Base-by-base conservation (phyloP, 2,797 vertebrate species). In the Sorex maritimensis region DNA sequence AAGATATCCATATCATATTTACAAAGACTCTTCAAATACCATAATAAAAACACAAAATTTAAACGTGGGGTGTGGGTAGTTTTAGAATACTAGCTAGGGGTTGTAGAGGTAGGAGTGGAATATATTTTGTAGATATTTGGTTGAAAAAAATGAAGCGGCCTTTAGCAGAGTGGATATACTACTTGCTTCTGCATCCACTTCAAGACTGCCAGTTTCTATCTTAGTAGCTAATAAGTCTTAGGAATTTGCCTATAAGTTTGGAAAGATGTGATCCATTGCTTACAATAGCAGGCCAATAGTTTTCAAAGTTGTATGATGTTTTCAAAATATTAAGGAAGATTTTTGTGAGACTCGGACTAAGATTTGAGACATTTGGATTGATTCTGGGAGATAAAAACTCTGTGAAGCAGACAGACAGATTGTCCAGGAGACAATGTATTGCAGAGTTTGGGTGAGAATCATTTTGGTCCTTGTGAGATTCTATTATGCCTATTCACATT, bases 121-220 rank as follows among this genome's bases (percentile, higher is more conserved):
- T 13, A 21, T 74, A 1, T 26, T 63, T 23, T 77, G 26, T 19
- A 34, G 34, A 34, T 19, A 21, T 6, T 2, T 94, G 19, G 3
- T 14, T 92, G 38, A 69, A 52, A 78, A 79, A 55, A 83, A 79
- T 52, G 41, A 91, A 73, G 12, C 75, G 3, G 6, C 41, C 63
- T 81, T 93, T 89, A 23, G 81, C 28, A 44, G 28, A 84, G 38
- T 34, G 17, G 71, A 68, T 58, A 58, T 81, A 44, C 46, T 15
- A 52, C 38, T 85, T 77, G 9, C 6, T 34, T 74, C 6, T 83
- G 3, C 6, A 73, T 69, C 21, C 69, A 5, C 68, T 94, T 68
- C 71, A 97, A 91, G 84, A 96, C 72, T 96, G 88, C 88, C 88
- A 93, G 55, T 78, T 97, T 81, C 77, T 82, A 81, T 96, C 95